Conservation (phyloP, 2,797 vertebrate species). For the Myotis daubentonii region DNA sequence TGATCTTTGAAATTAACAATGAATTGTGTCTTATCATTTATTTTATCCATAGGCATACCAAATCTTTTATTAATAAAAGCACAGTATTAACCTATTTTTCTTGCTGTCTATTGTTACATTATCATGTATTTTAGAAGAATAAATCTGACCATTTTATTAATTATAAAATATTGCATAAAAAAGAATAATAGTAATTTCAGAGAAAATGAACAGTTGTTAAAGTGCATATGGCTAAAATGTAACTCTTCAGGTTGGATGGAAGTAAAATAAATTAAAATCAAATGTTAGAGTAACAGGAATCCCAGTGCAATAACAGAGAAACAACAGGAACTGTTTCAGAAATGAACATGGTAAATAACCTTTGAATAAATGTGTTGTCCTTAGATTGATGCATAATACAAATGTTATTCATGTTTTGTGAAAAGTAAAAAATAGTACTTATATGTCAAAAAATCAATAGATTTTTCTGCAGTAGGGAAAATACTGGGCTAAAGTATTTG, state of each 20-base stretch:
- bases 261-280: conserved; percentile 28
- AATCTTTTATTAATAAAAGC: background rate
- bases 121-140: background rate
- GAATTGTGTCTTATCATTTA: background rate
- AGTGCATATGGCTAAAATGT: background rate
- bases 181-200: background rate
- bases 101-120: background rate
- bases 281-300: background rate
- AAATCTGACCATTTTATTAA: background rate
- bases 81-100: background rate
- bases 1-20: background rate
- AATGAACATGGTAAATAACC: conserved; percentile 10
- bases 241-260: background rate
- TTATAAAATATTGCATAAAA: background rate
- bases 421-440: background rate
- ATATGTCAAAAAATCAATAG: background rate
- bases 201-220: background rate
- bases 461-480: background rate
- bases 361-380: background rate
- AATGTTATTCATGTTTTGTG: background rate
- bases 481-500: background rate
- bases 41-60: background rate
- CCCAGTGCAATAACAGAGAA: background rate
- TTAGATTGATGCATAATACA: background rate
- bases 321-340: background rate